Base-by-base conservation (phyloP, 2,888 invertebrate genomes). In the Coenonympha glycerion region DNA sequence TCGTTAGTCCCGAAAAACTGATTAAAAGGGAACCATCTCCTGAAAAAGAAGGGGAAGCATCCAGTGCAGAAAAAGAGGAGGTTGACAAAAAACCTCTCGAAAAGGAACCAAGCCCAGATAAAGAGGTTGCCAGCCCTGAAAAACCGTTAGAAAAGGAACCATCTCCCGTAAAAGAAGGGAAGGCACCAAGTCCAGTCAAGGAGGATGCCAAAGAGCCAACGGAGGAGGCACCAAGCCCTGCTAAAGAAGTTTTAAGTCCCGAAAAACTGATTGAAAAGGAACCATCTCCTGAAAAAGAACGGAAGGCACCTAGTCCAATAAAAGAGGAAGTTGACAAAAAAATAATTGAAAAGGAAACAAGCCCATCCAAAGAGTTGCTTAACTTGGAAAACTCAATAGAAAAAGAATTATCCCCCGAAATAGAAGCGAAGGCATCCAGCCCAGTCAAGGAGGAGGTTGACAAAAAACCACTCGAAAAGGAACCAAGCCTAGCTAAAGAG, bases 391-490 rank as follows among this genome's bases (percentile, higher is more conserved):
- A 24, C 15, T 21, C 22, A 13, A 19, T 6, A 13, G 30, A 49
- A 15, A 49, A 36, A 24, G 30, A 34, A 31, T 13, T 40, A 21
- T 56, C 28, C 37, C 26, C 36, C 2, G 19, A 24, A 1, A 21
- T 46, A 31, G 33, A 50, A 11, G 13, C 3, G 2, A 55, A 49
- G 15, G 33, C n/a, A 3, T 47, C 47, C 3, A 34, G 19, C 2
- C 19, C 34, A 18, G 6, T 26, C 1, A 5, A n/a, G 8, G 16
- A 16, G 3, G 19, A 9, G 1, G 8, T 13, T 26, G 6, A 3
- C 11, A n/a, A n/a, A n/a, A 36, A 44, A n/a, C 36, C 6, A 2
- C 37, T 44, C 1, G 48, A 58, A 1, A 58, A 61, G 18, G 48
- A 24, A 19, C 39, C 52, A 0, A 59, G 47, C 11, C 53, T 47